Base-by-base conservation (phyloP, 2,888 invertebrate genomes). In the Calameuta filiformis region DNA sequence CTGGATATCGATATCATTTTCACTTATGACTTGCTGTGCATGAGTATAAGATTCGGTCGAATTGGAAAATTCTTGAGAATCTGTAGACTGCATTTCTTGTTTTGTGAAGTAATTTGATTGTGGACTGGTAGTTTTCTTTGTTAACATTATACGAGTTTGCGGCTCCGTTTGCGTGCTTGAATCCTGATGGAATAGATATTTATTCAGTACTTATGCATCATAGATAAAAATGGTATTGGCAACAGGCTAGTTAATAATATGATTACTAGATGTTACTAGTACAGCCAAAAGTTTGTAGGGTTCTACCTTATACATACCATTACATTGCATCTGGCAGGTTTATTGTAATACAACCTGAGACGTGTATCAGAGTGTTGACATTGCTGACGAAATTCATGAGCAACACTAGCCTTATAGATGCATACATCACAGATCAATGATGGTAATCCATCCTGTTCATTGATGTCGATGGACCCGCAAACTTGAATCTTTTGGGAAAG, bases 381-480 rank as follows among this genome's bases (percentile, higher is more conserved):
- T 73, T 90, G 89, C 69, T 91, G 89, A 68, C 91, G 87, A 81
- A 91, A 91, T 79, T 91, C 91, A 75, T 91, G 89, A 30, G 91
- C 91, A 34, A 91, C 86, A 23, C 85, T 90, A n/a, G 90, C 90
- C 82, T 91, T 91, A 76, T 90, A 91, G 77, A 89, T 83, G 80
- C 91, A 91, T 68, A 88, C 86, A 77, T 90, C 88, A 80, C 91
- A 91, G 77, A 91, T 91, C 73, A 89, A 78, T 1, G 90, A 87
- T 74, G 91, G 91, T 73, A 91, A 83, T n/a, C 91, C 91, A 82
- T 91, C 91, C 75, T 90, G 89, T 79, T 90, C 89, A 11, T 90
- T 86, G 79, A 91, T 88, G 76, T 91, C 90, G 11, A 91, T 87
- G 3, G 87, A 89, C 23, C 91, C 91, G 69, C 90, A 91, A 12